These are phyloP conservation scores for Varroa destructor DNA, from an alignment of 1,140 invertebrate species.

Conservation along the genomic window DNA sequence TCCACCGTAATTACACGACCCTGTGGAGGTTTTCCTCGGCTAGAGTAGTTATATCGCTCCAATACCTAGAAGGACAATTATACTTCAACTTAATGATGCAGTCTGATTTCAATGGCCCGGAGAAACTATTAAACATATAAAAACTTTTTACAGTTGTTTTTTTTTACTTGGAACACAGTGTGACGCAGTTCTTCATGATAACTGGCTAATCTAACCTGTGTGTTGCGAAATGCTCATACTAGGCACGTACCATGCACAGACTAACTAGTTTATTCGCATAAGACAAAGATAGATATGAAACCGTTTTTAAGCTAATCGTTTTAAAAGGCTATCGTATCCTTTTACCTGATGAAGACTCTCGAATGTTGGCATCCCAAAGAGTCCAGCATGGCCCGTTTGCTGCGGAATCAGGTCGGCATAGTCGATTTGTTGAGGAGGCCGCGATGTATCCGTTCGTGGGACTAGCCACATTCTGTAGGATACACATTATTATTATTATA, in stretches of 20 bases:
- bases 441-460: not conserved
- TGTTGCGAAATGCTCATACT: too few relatives aligned
- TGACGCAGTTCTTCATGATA: not conserved
- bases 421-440: conserved; percentile 30
- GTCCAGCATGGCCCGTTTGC: conserved; percentile 7
- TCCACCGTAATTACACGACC: conserved; percentile 34
- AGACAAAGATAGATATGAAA: too few relatives aligned
- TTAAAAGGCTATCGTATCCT: too few relatives aligned
- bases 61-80: not conserved
- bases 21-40: conserved; percentile 7
- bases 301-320: too few relatives aligned
- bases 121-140: conserved; percentile 15
- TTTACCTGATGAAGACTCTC: conserved; percentile 31
- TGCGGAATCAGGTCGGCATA: conserved; percentile 33
- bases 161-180: conserved; percentile 31
- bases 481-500: not conserved
- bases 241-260: too few relatives aligned
- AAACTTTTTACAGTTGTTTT: not conserved
- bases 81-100: not conserved
- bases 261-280: too few relatives aligned
- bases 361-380: conserved; percentile 30
- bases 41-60: conserved; percentile 15
- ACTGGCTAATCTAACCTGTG: too few relatives aligned
- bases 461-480: conserved; percentile 32
- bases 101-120: too few relatives aligned